Conservation (phyloP, 2,113 vertebrate species). For the Lepus americanus region DNA sequence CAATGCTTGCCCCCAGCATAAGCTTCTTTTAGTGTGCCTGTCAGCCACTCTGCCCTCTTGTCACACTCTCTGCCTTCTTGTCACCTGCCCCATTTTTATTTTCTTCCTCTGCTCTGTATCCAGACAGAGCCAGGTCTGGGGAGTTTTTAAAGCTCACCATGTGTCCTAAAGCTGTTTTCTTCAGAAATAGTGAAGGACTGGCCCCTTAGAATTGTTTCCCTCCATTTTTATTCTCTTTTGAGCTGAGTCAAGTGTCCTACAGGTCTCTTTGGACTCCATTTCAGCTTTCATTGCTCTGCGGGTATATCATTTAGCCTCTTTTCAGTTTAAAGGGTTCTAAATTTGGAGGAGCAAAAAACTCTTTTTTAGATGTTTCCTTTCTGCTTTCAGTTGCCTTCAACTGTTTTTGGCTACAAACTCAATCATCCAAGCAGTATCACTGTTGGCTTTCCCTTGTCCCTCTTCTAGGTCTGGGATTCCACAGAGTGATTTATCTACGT, state of each 20-base stretch:
- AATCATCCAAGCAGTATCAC: conserved; percentile 49
- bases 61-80: too few relatives aligned
- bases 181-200: conserved; percentile 55
- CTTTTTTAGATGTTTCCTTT: conserved; percentile 52
- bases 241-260: conserved; percentile 57
- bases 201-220: conserved; percentile 47
- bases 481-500: conserved; percentile 3
- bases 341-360: background rate
- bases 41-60: conserved; percentile 26
- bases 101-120: conserved; percentile 50
- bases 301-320: conserved; percentile 49
- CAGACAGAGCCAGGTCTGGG: conserved; percentile 45
- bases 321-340: conserved; percentile 60
- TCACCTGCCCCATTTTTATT: conserved; percentile 59
- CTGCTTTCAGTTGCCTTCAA: conserved; percentile 51
- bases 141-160: conserved; percentile 70
- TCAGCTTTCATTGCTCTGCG: conserved; percentile 6
- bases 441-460: background rate
- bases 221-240: conserved; percentile 50
- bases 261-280: conserved; percentile 52
- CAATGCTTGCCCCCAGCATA: background rate
- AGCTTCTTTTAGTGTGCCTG: conserved; percentile 44
- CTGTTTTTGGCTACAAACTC: conserved; percentile 49
- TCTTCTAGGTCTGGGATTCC: background rate
- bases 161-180: conserved; percentile 60